Conservation (phyloP, 2,113 vertebrate genomes). For the Psilopogon haemacephalus region DNA sequence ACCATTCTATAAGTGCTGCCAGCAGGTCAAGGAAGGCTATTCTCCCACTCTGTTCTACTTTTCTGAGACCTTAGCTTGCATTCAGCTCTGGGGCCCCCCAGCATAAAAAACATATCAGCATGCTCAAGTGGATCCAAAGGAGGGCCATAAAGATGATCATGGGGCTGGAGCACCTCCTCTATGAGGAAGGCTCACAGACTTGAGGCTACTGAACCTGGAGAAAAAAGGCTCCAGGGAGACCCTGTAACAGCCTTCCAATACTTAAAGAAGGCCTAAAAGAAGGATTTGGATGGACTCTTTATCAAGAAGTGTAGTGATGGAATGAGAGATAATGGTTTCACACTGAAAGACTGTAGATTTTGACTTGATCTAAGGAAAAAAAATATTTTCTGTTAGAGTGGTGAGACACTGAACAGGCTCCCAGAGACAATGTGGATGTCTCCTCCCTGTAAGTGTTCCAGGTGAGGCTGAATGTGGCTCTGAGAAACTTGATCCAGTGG, state of each 20-base stretch:
- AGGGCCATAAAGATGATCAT: neutral
- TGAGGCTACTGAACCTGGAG: neutral
- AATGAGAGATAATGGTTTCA: neutral
- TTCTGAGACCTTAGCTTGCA: neutral
- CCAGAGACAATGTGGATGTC: neutral
- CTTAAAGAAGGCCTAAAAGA: neutral
- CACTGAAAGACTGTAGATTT: neutral
- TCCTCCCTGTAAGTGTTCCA: neutral
- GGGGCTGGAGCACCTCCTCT: neutral
- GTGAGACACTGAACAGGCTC: neutral
- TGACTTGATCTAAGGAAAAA: neutral
- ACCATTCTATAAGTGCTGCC: neutral
- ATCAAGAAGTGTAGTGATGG: neutral
- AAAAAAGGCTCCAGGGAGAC: neutral
- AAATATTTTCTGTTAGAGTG: neutral
- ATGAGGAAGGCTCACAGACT: neutral
- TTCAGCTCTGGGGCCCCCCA: neutral
- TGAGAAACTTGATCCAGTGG: neutral
- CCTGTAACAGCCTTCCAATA: neutral
- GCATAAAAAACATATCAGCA: neutral
- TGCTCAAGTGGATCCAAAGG: neutral
- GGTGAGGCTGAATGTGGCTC: neutral
- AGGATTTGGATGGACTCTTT: neutral
- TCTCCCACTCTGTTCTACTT: neutral
- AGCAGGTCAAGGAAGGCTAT: neutral